Percentiles rank a stretch among this genome's conserved stretches.
These are phyloP conservation scores for Bombus affinis DNA, from an alignment of 1,140 invertebrate genomes.

Conservation along the genomic window DNA sequence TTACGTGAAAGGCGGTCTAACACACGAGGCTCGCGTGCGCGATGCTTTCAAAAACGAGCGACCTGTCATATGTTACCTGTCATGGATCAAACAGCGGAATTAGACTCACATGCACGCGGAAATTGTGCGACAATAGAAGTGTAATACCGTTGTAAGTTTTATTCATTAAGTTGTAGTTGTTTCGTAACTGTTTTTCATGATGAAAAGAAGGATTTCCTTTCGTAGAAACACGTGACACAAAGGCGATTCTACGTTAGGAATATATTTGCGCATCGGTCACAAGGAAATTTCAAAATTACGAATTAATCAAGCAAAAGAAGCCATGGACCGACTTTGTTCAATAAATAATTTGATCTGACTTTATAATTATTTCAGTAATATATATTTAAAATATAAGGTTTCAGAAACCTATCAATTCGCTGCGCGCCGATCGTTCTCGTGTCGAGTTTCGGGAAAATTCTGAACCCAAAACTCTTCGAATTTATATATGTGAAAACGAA, in stretches of 20 bases:
- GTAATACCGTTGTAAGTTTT: neutral
- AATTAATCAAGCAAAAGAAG: neutral
- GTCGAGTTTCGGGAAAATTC: neutral
- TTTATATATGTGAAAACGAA: neutral
- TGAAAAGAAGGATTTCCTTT: neutral
- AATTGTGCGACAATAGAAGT: neutral
- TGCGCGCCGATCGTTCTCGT: neutral
- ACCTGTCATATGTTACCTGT: neutral
- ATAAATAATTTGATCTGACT: neutral
- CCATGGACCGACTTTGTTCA: neutral
- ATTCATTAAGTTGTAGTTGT: neutral
- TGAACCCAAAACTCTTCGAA: neutral
- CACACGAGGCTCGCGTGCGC: conserved; percentile 10
- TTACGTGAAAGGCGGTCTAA: conserved; percentile 50
- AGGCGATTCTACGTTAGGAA: too few species aligned
- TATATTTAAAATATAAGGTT: neutral
- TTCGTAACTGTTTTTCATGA: neutral
- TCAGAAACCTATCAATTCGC: neutral
- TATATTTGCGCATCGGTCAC: too few species aligned
- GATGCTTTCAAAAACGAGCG: conserved; percentile 36
- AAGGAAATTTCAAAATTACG: too few species aligned
- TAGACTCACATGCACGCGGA: neutral
- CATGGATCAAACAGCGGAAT: conserved; percentile 4
- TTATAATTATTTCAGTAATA: neutral
- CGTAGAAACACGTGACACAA: too few species aligned